Base-by-base conservation (phyloP, 2,797 vertebrate genomes). In the Sebastes trivittatus region DNA sequence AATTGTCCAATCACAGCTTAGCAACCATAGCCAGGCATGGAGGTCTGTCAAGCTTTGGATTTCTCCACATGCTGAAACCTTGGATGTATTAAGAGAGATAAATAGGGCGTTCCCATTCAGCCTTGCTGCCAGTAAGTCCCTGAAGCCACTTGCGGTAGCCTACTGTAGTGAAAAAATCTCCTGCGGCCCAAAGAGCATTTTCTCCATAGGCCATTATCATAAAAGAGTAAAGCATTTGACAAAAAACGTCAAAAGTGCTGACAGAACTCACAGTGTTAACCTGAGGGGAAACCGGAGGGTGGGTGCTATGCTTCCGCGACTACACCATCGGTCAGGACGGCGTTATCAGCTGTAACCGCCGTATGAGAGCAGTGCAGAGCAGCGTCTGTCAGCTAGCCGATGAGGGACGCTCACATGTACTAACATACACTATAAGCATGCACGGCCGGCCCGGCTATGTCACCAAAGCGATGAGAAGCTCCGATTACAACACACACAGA, bases 331-430 rank as follows among this genome's bases (percentile, higher is more conserved):
- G 46, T 49, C 18, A 49, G 46, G 46, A 49, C 46, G 0, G 46
- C 18, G 7, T 49, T 49, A 49, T 49, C 46, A 49, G 46, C 18
- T 20, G 16, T 49, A 20, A 49, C 3, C 7, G 2, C 46, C 46
- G 18, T 20, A 49, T 49, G 46, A 49, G 46, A 18, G 7, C 46
- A 18, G 6, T 49, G 46, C 46, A 49, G 18, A 49, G 46, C 18
- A 49, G 46, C 18, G 2, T 7, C 42, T 49, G 42, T 49, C 46
- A 49, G 46, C 46, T 49, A 18, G 46, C 46, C 46, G 18, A 18
- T 49, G 46, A 0, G 46, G 46, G 0, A 46, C 6, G 0, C 16
- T 46, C 42, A 16, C 42, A 46, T 46, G 16, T 46, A 49, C 46
- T 49, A 49, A 49, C 46, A 0, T 49, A 3, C 46, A 49, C 16